Evolutionary conservation across 2,888 invertebrate genomes (phyloP), one percentile per base, ranked within the genome.

Genomic region (Lamproptera curius): DNA sequence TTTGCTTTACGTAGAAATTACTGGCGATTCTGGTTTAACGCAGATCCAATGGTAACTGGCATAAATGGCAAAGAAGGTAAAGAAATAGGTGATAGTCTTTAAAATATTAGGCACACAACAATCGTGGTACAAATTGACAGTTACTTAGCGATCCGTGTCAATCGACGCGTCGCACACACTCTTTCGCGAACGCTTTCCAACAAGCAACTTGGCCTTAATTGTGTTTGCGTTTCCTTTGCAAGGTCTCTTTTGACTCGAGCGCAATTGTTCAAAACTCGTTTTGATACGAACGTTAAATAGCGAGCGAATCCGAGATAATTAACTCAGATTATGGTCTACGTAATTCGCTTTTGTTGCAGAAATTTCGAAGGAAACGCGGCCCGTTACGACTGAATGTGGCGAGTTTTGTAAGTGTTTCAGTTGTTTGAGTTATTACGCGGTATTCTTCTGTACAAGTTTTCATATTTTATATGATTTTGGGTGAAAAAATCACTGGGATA

Each of bases 291-390:
- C 73, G 66, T 78, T 79, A 80, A 84, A 79, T 81, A 75, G n/a
- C 78, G 75, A 75, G 74, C 75, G 73, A 80, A 80, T 79, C 77
- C 71, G 69, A 79, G 81, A 83, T 83, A 84, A 84, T 85, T 84
- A 85, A 80, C 77, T 81, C 67, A 80, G 81, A 85, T 85, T 80
- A 83, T 70, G 73, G 68, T 71, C 70, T 78, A 69, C 66, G 67
- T 76, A 70, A 79, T 72, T 71, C 63, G 71, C 67, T 73, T 77
- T 82, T 76, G 73, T 81, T 73, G 64, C 73, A 65, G 58, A 69
- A 67, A 63, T 65, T 67, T 66, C 62, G 60, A 59, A 63, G 62
- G 58, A 61, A 60, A 60, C 52, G 55, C 57, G 54, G 53, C 53
- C 61, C 55, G 53, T 52, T 59, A 57, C 53, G 45, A 55, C 55